A percentile compares a stretch with the other conserved stretches of the same genome.
These are phyloP conservation scores for Eospalax fontanierii DNA, from an alignment of 2,797 vertebrate species.

Conservation along the genomic window DNA sequence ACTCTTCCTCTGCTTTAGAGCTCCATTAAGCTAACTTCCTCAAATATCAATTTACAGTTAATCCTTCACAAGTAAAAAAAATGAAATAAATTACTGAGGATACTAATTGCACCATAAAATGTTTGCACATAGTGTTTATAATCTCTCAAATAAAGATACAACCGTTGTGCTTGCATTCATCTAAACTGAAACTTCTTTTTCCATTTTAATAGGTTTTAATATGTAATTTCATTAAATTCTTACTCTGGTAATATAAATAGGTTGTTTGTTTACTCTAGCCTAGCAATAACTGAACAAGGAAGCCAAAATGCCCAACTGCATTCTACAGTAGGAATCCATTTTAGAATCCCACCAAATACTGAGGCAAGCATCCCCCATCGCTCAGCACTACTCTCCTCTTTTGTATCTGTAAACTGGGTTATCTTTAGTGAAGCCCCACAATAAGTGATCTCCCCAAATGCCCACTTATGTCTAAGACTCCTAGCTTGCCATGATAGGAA, in stretches of 20 bases:
- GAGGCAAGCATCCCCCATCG: constrained; percentile 41
- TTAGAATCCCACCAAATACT: constrained; percentile 67
- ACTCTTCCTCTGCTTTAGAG: background rate
- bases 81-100: background rate
- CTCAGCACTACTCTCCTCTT: constrained; percentile 14
- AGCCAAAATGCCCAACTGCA: constrained; percentile 20
- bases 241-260: constrained; percentile 70
- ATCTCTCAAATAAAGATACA: constrained; percentile 53
- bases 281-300: constrained; percentile 64
- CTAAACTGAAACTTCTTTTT: constrained; percentile 46
- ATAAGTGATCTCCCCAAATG: background rate
- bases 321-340: constrained; percentile 51
- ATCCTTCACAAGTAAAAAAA: constrained; percentile 56
- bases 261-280: constrained; percentile 71
- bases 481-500: background rate
- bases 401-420: background rate
- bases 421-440: constrained; percentile 22
- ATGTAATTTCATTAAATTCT: constrained; percentile 75
- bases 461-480: constrained; percentile 34
- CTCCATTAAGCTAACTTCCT: constrained; percentile 55
- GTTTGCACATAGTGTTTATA: constrained; percentile 40
- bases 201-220: constrained; percentile 63
- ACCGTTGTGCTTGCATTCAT: constrained; percentile 12
- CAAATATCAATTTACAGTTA: constrained; percentile 23
- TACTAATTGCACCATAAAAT: constrained; percentile 63